Evolutionary conservation across 1,140 invertebrate species (phyloP), one percentile per base, ranked within the genome.

Genomic region (Homarus americanus): DNA sequence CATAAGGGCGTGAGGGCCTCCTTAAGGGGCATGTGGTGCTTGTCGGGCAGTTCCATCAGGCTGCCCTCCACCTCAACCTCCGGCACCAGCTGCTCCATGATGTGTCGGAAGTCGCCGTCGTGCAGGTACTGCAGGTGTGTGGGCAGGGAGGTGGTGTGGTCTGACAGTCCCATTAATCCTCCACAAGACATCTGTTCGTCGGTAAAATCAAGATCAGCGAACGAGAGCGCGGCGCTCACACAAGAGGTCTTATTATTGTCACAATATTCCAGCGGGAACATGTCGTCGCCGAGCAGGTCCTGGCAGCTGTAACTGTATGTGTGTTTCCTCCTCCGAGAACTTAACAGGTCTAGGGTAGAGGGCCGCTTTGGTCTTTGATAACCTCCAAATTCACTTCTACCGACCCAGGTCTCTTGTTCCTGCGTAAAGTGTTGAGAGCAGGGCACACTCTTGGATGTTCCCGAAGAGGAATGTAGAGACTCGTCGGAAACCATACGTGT

Each of bases 281-380:
- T 58, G 17, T 83, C 44, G 17, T 83, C 88, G 12, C 76, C 88
- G 9, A 90, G 49, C 36, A 90, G 49, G 38, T 90, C 88, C 72
- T 90, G 80, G 34, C 88, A 90, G 49, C 88, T 90, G 87, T 82
- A 89, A 73, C 87, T 89, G 49, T 83, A 90, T 1, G 24, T 83
- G 69, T 78, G 88, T n/a, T 83, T 82, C 72, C 69, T 73, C n/a
- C 72, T n/a, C 0, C 72, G 80, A 24, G 63, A 78, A 40, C 28
- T 63, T 36, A 66, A 24, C 40, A 90, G 28, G 24, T 90, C 88
- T 17, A 90, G 72, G 17, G 80, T 58, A 10, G 88, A 83, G 0
- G 88, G 88, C 32, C 88, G 80, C n/a, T 84, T 84, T 17, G 88
- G 88, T 7, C 72, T 49, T 9, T 58, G 24, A 10, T 53, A 24